Evolutionary conservation across 2,113 vertebrate species (phyloP).

Genomic region (Rana temporaria): DNA sequence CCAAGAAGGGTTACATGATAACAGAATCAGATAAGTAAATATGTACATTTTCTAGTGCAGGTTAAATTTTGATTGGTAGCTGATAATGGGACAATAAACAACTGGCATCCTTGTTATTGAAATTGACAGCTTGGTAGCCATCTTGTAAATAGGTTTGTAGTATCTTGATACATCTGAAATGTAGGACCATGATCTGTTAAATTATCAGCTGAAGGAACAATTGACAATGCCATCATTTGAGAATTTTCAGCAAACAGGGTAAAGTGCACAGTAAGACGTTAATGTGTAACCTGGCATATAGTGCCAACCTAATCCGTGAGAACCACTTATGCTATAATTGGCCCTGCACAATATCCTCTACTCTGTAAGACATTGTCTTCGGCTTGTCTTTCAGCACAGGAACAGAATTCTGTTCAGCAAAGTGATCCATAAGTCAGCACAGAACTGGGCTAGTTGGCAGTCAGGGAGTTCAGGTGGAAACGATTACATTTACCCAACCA

Average conservation of each 20-base stretch:
- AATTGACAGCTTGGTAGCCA: neutral
- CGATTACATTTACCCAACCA: constrained; percentile 68
- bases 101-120: no score
- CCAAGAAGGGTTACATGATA: no score
- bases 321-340: constrained; percentile 80
- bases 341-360: constrained; percentile 72
- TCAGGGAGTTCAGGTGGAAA: constrained; percentile 75
- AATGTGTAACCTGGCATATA: constrained; percentile 81
- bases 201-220: constrained; percentile 79
- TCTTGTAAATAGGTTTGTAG: neutral
- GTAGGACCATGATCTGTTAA: constrained; percentile 76
- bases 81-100: no score
- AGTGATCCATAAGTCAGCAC: constrained; percentile 75
- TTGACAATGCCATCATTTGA: constrained; percentile 84
- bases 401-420: constrained; percentile 76
- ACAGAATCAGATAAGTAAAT: no score
- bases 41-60: no score
- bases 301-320: constrained; percentile 78
- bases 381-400: constrained; percentile 83
- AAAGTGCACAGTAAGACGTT: constrained; percentile 79
- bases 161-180: neutral
- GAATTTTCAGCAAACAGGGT: constrained; percentile 73
- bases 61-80: no score
- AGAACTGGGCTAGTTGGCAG: constrained; percentile 64
- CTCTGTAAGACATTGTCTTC: constrained; percentile 74